Conservation (phyloP, 2,113 vertebrate species). For the Eidolon helvum region DNA sequence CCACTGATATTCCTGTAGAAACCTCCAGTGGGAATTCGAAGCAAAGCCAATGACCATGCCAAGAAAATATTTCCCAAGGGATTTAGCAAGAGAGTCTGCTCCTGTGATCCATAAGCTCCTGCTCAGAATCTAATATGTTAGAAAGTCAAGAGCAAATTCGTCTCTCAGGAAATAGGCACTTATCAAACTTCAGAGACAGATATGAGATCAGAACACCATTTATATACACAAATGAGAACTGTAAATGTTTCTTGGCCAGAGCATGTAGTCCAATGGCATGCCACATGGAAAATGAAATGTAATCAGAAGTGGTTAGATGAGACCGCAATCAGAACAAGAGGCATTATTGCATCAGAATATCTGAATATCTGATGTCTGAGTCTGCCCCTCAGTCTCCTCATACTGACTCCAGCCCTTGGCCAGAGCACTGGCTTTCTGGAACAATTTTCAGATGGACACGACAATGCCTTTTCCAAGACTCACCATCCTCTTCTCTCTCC, state of each 20-base stretch:
- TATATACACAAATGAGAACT: background rate
- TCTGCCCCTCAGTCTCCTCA: background rate
- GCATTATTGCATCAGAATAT: background rate
- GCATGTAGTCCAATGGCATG: background rate
- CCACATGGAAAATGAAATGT: background rate
- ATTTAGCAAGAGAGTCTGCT: background rate
- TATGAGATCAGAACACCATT: background rate
- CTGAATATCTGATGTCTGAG: background rate
- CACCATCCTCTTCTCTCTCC: background rate
- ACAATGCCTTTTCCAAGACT: background rate
- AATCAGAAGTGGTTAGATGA: background rate
- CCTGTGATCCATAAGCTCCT: background rate
- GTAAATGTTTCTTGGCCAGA: background rate
- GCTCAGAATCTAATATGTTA: background rate
- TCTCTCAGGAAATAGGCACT: background rate
- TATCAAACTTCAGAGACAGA: background rate
- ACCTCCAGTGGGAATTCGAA: background rate
- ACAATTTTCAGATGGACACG: background rate
- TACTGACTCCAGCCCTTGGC: background rate
- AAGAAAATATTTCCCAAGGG: background rate
- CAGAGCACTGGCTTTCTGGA: background rate
- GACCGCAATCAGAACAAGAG: background rate
- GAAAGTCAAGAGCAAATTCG: background rate
- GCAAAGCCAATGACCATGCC: background rate
- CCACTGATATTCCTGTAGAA: background rate